Evolutionary conservation across 2,797 vertebrate genomes (phyloP), one percentile per base, ranked within the genome.

Genomic region (Schizopygopsis pylzovi): DNA sequence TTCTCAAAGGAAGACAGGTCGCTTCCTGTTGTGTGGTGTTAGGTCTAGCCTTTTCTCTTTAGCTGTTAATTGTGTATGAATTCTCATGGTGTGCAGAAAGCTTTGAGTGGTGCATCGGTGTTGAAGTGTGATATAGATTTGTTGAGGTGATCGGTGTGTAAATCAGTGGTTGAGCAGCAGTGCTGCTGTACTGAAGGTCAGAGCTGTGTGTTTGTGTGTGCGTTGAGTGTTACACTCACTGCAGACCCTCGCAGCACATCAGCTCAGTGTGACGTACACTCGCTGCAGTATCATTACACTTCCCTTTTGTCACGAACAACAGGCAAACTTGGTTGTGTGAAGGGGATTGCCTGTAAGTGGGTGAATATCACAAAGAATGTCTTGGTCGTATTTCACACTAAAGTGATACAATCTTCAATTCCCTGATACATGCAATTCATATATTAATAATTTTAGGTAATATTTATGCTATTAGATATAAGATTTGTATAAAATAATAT

Each of bases 131-230:
- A 65, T 52, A 39, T 54, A 16, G 65, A 73, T 59, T 45, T 47
- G 39, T 5, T 43, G 39, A 33, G 33, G 37, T 56, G 49, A 39
- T n/a, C 15, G 49, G 81, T 45, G 81, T 84, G 52, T 78, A 76
- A 39, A 56, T 71, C 33, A 3, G 54, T 33, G 33, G 33, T 72
- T 77, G 75, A 22, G 49, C 12, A n/a, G 47, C 56, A 45, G 1
- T 65, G 41, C 59, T 45, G 8, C 39, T 81, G 78, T 70, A n/a
- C 25, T 84, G 85, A 88, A 90, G 85, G 87, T 88, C 87, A 88
- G 78, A 75, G 73, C 72, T 41, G 41, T 75, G 70, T 49, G 22
- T 77, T 28, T 54, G 75, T 82, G 70, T 33, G 85, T 41, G 18
- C 6, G 47, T 45, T 25, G 56, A 56, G 56, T 59, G 75, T 52